Evolutionary conservation across 2,113 vertebrate genomes (phyloP).

Genomic region (Cynoglossus semilaevis): DNA sequence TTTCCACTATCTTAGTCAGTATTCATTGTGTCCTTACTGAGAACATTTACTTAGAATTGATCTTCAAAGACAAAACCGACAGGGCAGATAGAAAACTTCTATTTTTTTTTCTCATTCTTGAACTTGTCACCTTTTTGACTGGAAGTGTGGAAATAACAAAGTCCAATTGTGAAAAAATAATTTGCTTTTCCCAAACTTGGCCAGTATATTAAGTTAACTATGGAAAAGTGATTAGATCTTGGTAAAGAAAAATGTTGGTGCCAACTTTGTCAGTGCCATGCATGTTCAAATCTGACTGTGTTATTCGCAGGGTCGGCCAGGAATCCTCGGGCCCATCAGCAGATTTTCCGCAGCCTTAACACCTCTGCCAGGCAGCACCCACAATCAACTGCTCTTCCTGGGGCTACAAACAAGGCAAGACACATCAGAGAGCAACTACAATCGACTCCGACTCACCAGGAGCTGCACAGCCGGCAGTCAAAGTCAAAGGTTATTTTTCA

Average conservation of each 20-base stretch:
- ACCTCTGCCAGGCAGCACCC: conserved; percentile 36
- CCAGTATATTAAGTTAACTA: not conserved
- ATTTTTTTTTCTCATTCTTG: no score
- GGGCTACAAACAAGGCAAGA: conserved; percentile 48
- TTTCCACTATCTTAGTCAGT: no score
- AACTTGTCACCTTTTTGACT: no score
- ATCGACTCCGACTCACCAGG: conserved; percentile 34
- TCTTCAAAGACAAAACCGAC: no score
- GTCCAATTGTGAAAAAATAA: not conserved
- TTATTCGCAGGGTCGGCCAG: conserved; percentile 21
- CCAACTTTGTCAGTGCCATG: not conserved
- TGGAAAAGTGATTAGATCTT: not conserved
- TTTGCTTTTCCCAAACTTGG: not conserved
- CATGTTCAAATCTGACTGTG: not conserved
- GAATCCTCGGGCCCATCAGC: conserved; percentile 35
- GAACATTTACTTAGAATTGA: no score
- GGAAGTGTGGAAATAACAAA: no score
- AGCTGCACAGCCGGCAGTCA: conserved; percentile 15
- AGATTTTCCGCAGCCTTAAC: conserved; percentile 39
- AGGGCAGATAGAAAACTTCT: no score
- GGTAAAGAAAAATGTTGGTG: not conserved
- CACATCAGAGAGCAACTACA: conserved; percentile 32
- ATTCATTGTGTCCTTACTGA: no score
- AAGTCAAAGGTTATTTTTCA: conserved; percentile 55
- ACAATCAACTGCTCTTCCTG: conserved; percentile 46